Base-by-base conservation (phyloP, 2,888 invertebrate genomes). In the Taphrorychus bicolor region DNA sequence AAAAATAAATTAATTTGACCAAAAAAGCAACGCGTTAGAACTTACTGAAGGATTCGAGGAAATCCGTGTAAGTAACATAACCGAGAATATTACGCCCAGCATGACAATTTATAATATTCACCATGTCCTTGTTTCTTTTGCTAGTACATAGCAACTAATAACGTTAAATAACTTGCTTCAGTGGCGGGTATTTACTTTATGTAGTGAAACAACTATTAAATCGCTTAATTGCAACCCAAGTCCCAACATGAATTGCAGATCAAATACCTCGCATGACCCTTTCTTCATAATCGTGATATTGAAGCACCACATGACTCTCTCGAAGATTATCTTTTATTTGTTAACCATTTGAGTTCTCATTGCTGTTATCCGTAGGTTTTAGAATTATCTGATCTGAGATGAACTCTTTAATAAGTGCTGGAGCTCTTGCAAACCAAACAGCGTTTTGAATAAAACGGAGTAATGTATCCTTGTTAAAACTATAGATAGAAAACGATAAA, bases 221-320 rank as follows among this genome's bases (percentile, higher is more conserved):
- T 11, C 32, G 32, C 11, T 32, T 32, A 32, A 32, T 32, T 32
- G 32, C 32, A 11, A 32, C 32, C 7, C n/a, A n/a, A n/a, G n/a
- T n/a, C n/a, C n/a, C 32, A 11, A 32, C 19, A 52, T 22, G 22
- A 21, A 52, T 23, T 53, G 53, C 23, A 53, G 53, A 53, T 53
- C 21, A 53, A 53, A 19, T 22, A 53, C 23, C 32, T 32, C 32
- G 7, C 32, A 32, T 32, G 32, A 32, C 32, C 32, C 32, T 32
- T 32, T 9, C 7, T 32, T 9, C 11, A 32, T 32, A 11, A 32
- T 32, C 32, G 32, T 32, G 32, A 32, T 32, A 32, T 32, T 32
- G 32, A 32, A 9, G 32, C 32, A 32, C 32, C 11, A n/a, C n/a
- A n/a, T n/a, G n/a, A n/a, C 32, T 32, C 32, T 32, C 32, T 32